Percentiles rank a stretch among this genome's conserved stretches.
Conservation (phyloP, 2,888 invertebrate species). For the Ochropacha duplaris region DNA sequence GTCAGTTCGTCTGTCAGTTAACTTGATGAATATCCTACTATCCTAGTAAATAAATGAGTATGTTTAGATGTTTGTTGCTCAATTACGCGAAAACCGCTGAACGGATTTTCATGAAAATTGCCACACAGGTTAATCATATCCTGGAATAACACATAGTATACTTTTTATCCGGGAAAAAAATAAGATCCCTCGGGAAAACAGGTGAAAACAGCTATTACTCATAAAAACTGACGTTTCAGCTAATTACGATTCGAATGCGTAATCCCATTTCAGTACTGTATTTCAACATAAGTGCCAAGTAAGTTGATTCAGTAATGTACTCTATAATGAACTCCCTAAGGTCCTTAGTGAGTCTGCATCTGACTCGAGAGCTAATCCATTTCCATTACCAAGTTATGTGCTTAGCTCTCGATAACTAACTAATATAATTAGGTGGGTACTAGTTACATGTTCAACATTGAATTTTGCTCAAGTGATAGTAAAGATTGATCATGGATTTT, state of each 20-base stretch:
- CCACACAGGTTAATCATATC: too few species aligned
- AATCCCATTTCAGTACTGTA: not conserved
- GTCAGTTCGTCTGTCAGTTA: too few species aligned
- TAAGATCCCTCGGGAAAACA: too few species aligned
- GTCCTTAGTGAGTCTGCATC: not conserved
- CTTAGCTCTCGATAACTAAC: not conserved
- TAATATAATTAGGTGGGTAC: not conserved
- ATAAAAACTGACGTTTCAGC: not conserved
- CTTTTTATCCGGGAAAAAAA: too few species aligned
- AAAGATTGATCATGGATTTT: not conserved
- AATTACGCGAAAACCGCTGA: too few species aligned
- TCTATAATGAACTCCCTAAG: not conserved
- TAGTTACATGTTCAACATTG: not conserved
- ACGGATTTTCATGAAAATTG: too few species aligned
- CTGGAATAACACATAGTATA: too few species aligned
- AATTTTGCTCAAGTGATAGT: not conserved
- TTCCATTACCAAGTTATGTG: slow-evolving; percentile 5
- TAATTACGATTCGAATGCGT: not conserved
- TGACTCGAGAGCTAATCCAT: not conserved
- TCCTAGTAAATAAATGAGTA: too few species aligned
- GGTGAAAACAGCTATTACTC: too few species aligned
- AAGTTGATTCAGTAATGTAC: not conserved
- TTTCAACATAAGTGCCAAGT: not conserved
- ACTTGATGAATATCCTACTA: too few species aligned
- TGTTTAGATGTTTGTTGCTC: too few species aligned